phyloP scores from a whole-genome alignment of 2,113 vertebrate species.

The Canis aureus region DNA sequence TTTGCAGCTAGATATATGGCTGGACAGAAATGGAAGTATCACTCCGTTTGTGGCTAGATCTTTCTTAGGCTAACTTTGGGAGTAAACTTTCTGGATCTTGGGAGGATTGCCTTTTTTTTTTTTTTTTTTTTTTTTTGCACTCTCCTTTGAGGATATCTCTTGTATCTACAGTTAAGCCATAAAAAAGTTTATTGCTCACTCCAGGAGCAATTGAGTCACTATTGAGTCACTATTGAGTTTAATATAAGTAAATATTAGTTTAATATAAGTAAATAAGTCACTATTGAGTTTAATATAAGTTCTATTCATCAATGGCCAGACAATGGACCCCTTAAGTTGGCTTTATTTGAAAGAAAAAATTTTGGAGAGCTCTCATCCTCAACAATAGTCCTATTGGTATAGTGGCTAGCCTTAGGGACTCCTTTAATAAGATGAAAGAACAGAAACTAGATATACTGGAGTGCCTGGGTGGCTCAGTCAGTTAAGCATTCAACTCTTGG shows the following conservation, averaged over 20 bases:
- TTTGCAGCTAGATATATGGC: neutral
- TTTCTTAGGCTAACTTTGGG: neutral
- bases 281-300: neutral
- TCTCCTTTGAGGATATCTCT: neutral
- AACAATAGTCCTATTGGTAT: neutral
- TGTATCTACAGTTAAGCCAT: neutral
- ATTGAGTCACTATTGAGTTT: neutral
- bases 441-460: neutral
- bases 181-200: neutral
- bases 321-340: neutral
- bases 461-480: neutral
- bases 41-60: neutral
- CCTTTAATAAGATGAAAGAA: neutral
- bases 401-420: neutral
- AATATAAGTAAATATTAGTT: neutral
- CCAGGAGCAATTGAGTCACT: too few species aligned
- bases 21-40: neutral
- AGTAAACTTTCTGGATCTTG: neutral
- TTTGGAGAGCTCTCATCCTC: neutral
- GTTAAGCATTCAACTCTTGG: neutral
- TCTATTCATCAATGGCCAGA: neutral
- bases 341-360: neutral
- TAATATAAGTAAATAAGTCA: neutral
- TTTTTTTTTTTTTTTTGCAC: neutral
- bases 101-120: neutral